Evolutionary conservation across 2,888 invertebrate species (phyloP), one percentile per base, ranked within the genome.

Genomic region (Lithophane ornitopus): DNA sequence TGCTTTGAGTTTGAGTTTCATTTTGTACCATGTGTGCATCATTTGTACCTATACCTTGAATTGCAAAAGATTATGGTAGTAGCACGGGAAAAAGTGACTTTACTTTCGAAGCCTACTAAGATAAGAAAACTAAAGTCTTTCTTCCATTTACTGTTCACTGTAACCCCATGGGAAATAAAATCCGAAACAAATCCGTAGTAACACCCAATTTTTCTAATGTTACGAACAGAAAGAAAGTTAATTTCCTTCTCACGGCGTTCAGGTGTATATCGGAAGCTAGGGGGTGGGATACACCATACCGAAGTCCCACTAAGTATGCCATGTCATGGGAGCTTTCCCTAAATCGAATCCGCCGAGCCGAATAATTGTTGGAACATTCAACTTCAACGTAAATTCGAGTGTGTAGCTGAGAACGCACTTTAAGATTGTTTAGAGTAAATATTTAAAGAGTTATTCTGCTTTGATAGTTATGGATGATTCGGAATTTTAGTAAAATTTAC

Each of bases 281-380:
- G 4, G 74, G 67, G 56, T 70, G 46, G 71, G 67, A 62, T 79
- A 75, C 72, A 78, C 52, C 63, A 75, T 61, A 56, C 78, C 63
- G 63, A 80, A 86, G 78, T 82, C 75, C 61, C 49, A 62, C 81
- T 81, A 87, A 85, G 85, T 87, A 82, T 87, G 89, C 86, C 82
- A 81, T 86, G 84, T 88, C 84, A 88, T 87, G 83, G 85, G 58
- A 87, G 84, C 84, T 86, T 86, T 85, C 59, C 80, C 72, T 79
- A 85, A 88, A 89, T 90, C 82, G 88, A 88, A 89, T 86, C 71
- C 81, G 78, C 72, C 70, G 88, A 89, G 59, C 80, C 88, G 86
- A 84, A 88, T 89, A 88, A 90, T 90, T 90, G 89, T 81, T 85
- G 56, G 82, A 75, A 78, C 69, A 70, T 70, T 67, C 16, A 52